Evolutionary conservation across 2,888 invertebrate genomes (phyloP).

Genomic region (Euphydryas editha): DNA sequence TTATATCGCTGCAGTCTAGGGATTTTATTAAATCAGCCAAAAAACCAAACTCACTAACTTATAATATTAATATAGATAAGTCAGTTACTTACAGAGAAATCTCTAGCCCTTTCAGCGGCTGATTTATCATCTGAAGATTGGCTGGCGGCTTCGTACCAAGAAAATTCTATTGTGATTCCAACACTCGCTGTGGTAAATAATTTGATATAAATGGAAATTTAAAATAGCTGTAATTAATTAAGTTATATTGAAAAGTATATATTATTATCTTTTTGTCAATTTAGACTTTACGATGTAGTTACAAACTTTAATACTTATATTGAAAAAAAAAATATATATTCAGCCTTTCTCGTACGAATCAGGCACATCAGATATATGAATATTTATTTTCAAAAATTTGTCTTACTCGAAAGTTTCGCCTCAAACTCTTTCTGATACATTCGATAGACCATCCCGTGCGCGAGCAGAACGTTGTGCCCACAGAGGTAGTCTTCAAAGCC

Average conservation of each 20-base stretch:
- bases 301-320: no score
- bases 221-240: neutral
- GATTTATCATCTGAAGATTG: constrained; percentile 63
- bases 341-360: no score
- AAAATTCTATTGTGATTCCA: constrained; percentile 72
- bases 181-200: constrained; percentile 51
- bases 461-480: constrained; percentile 84
- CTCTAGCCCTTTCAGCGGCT: constrained; percentile 76
- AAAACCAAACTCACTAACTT: neutral
- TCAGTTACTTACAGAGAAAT: constrained; percentile 64
- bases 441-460: constrained; percentile 86
- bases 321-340: no score
- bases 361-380: no score
- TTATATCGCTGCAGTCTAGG: no score
- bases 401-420: constrained; percentile 15
- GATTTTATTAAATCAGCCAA: no score
- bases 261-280: no score
- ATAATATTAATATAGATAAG: neutral
- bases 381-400: neutral
- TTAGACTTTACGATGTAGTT: no score
- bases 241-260: no score
- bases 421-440: constrained; percentile 78
- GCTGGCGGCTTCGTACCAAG: constrained; percentile 74
- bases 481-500: constrained; percentile 85
- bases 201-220: no score